Conservation (phyloP, 1,140 invertebrate species). For the Ostrea edulis region DNA sequence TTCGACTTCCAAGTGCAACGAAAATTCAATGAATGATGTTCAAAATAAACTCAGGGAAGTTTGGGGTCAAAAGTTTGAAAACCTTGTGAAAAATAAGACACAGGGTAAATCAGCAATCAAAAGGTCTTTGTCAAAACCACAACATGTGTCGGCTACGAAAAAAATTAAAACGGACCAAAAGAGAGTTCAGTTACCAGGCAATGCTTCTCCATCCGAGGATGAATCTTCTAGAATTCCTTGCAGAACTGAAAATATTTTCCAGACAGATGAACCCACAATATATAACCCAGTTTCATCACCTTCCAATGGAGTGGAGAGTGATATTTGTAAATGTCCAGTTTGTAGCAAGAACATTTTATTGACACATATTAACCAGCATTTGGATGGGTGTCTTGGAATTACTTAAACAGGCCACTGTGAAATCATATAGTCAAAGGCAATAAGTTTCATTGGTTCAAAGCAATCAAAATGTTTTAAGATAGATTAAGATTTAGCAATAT, state of each 20-base stretch:
- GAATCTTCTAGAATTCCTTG: not conserved
- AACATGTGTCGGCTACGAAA: constrained; percentile 12
- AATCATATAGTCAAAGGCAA: not conserved
- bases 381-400: constrained; percentile 51
- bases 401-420: not conserved
- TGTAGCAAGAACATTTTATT: constrained; percentile 50
- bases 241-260: not conserved
- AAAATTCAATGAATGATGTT: constrained; percentile 28
- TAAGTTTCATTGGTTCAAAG: not conserved
- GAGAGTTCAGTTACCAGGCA: constrained; percentile 18
- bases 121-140: constrained; percentile 28
- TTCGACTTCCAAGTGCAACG: not conserved
- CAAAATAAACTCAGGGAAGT: constrained; percentile 43
- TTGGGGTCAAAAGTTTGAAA: constrained; percentile 38
- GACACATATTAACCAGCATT: constrained; percentile 53
- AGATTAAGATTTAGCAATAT: not conserved
- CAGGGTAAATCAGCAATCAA: not conserved
- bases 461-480: not conserved
- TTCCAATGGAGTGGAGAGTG: constrained; percentile 6
- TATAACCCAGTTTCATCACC: not conserved
- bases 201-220: not conserved
- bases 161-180: constrained; percentile 6
- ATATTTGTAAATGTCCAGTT: constrained; percentile 48
- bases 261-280: not conserved
- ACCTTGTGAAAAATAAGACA: not conserved